A percentile compares a stretch with the other conserved stretches of the same genome.
Evolutionary conservation across 2,113 vertebrate genomes (phyloP).

Genomic region (Poeciliopsis retropinna): DNA sequence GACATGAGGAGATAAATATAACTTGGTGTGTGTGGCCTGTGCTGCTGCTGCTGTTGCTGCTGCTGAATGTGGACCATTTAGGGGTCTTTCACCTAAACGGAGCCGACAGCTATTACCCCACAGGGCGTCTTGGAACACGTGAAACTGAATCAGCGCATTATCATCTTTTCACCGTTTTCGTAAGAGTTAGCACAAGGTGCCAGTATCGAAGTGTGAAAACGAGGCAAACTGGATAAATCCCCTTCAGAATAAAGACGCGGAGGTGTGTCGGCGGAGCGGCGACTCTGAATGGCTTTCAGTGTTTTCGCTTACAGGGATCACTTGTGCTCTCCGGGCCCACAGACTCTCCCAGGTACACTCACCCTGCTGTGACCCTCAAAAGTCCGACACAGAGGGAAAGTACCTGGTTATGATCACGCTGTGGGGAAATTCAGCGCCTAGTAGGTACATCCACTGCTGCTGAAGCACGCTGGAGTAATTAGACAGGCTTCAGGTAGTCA

Average conservation of each 20-base stretch:
- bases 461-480: background rate
- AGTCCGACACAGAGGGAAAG: conserved; percentile 29
- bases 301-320: conserved; percentile 44
- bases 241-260: conserved; percentile 20
- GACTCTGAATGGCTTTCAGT: conserved; percentile 41
- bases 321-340: conserved; percentile 37
- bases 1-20: conserved; percentile 52
- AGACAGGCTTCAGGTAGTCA: background rate
- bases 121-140: conserved; percentile 21
- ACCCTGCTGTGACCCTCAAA: conserved; percentile 22
- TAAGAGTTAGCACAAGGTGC: conserved; percentile 23
- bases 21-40: conserved; percentile 59
- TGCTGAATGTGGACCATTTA: background rate
- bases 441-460: background rate
- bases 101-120: conserved; percentile 41
- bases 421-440: background rate
- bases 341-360: conserved; percentile 17
- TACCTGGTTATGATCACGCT: background rate
- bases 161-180: conserved; percentile 40
- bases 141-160: conserved; percentile 9
- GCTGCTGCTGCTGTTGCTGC: conserved; percentile 9
- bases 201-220: conserved; percentile 15
- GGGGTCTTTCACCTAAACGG: background rate
- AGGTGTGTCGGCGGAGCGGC: conserved; percentile 38
- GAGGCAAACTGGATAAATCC: conserved; percentile 45